Base-by-base conservation (phyloP, 2,888 invertebrate genomes). In the Eupithecia centaureata region DNA sequence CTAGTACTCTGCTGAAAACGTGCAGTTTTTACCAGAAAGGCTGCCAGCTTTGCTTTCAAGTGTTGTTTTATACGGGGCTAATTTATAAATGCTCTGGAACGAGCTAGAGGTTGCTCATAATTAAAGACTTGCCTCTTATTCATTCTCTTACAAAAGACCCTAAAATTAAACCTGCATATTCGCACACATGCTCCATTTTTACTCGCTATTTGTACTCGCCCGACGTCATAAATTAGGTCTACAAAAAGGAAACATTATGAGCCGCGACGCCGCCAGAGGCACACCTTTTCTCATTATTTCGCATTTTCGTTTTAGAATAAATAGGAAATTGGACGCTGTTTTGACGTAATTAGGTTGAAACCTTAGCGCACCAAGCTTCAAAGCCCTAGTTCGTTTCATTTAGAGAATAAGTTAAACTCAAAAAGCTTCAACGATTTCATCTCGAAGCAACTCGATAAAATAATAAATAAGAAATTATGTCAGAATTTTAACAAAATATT, bases 121-220 rank as follows among this genome's bases (percentile, higher is more conserved):
- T 89, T 88, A 87, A 88, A 88, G 86, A 86, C 86, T 87, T 79
- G 75, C 82, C 87, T 83, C 86, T 86, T 85, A 87, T 87, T 85
- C 86, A 86, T 86, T 84, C 86, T 79, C 82, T 80, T 84, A 87
- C 86, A 88, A 88, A 87, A 86, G 86, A 77, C 83, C 80, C 84
- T 86, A 81, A 86, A 88, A 89, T 89, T 87, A 88, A 88, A 87
- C 85, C 86, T 87, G 85, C 86, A 88, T 89, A 88, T 87, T 88
- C 87, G 85, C 86, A 82, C 79, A 85, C 81, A 85, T 84, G 83
- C 80, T 78, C 83, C 79, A 85, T 87, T 86, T 87, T 87, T 87
- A 85, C 84, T 84, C 81, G 85, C 79, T 85, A 33, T 56, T 56
- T 57, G 57, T 57, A 83, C 86, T 84, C 84, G 87, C 82, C 79